phyloP scores from a whole-genome alignment of 2,113 vertebrate species.

The Plecotus auritus region DNA sequence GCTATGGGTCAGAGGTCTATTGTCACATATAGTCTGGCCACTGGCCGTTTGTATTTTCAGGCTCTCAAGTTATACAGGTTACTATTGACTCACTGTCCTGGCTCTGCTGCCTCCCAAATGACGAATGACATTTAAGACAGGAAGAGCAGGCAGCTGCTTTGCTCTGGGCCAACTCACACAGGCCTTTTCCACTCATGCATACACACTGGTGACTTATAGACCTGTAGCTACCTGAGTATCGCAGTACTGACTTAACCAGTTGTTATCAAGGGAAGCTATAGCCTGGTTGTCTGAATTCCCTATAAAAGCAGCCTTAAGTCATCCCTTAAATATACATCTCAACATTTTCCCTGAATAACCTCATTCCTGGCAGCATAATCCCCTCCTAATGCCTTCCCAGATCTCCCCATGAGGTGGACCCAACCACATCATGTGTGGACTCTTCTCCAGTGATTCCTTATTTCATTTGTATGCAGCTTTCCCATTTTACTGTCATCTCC shows the following conservation, averaged over 20 bases:
- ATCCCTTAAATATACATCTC: neutral
- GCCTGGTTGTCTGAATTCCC: neutral
- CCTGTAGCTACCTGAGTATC: neutral
- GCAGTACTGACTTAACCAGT: neutral
- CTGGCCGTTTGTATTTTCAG: fast-evolving
- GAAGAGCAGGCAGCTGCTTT: neutral
- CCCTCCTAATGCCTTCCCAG: neutral
- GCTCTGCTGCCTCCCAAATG: neutral
- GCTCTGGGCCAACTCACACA: neutral
- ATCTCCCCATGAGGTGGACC: neutral
- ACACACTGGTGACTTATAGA: neutral
- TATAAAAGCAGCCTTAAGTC: neutral
- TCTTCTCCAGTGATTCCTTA: neutral
- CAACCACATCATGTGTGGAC: neutral
- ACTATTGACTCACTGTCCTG: neutral
- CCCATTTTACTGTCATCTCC: neutral
- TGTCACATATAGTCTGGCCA: neutral
- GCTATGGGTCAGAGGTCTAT: neutral
- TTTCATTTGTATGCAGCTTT: neutral
- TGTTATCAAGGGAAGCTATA: neutral
- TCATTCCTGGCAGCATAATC: neutral
- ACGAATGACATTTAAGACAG: neutral
- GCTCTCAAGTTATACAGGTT: neutral
- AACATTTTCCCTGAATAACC: neutral
- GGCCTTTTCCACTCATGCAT: neutral